A percentile compares a stretch with the other conserved stretches of the same genome.
Conservation (phyloP, 2,797 vertebrate genomes). For the Sebastes itinus region DNA sequence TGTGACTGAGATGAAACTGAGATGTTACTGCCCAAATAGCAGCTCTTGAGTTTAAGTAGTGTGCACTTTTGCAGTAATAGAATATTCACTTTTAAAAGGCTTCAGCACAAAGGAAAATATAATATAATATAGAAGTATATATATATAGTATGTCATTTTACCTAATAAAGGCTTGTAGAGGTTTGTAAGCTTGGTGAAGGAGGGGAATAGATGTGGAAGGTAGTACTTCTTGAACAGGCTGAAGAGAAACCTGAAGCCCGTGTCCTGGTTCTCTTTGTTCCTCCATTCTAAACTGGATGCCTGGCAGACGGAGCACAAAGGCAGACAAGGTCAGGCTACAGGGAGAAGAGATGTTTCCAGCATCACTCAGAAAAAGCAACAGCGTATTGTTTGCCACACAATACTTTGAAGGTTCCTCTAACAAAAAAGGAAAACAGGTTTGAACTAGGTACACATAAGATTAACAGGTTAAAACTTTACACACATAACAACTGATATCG, state of each 20-base stretch:
- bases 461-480: background rate
- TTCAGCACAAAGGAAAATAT: constrained; percentile 2
- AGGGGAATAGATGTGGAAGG: constrained; percentile 96
- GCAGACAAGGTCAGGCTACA: constrained; percentile 61
- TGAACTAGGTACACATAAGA: background rate
- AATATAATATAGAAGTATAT: no score
- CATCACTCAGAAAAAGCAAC: constrained; percentile 21
- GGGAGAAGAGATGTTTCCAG: constrained; percentile 35
- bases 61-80: background rate
- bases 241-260: constrained; percentile 98
- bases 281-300: constrained; percentile 97
- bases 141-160: constrained; percentile 67
- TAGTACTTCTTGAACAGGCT: constrained; percentile 98
- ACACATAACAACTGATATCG: constrained; percentile 1
- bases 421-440: background rate
- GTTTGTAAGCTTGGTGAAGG: constrained; percentile 96
- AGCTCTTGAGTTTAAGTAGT: background rate
- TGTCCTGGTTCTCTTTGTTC: constrained; percentile 95
- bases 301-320: constrained; percentile 77
- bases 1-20: background rate
- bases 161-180: constrained; percentile 98
- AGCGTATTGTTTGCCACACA: constrained; percentile 45
- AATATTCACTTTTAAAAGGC: background rate
- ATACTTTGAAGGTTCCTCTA: constrained; percentile 36
- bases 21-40: background rate